A percentile compares a stretch with the other conserved stretches of the same genome.
Conservation (phyloP, 2,797 vertebrate species). For the Centropyge bicolor region DNA sequence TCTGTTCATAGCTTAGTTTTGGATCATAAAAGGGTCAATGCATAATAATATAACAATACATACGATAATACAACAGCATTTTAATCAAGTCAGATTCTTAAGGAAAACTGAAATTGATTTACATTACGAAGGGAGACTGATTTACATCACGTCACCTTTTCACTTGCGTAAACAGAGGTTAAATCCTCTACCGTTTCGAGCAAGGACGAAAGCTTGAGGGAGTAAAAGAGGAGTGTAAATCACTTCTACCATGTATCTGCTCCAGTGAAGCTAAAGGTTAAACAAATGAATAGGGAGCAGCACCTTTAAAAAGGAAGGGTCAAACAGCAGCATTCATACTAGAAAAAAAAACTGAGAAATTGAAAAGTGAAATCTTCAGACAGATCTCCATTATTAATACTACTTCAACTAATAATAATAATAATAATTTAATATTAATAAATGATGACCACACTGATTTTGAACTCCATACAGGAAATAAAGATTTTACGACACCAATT, state of each 20-base stretch:
- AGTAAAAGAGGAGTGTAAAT: neutral
- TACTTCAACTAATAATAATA: no score
- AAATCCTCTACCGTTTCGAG: neutral
- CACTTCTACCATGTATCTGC: neutral
- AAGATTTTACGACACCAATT: no score
- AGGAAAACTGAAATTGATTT: no score
- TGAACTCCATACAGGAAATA: no score
- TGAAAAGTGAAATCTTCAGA: no score
- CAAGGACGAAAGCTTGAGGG: neutral
- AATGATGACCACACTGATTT: no score
- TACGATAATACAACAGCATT: no score
- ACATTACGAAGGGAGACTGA: no score
- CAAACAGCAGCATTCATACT: constrained; percentile 1
- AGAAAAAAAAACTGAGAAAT: neutral
- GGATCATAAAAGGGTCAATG: neutral
- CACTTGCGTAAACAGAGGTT: neutral
- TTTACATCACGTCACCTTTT: neutral
- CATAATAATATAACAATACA: neutral
- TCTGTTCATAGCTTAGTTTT: neutral
- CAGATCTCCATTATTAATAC: no score
- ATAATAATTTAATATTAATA: no score
- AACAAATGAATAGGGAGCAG: neutral
- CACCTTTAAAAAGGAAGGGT: neutral
- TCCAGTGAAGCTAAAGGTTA: neutral
- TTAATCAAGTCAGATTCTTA: no score